Percentiles rank a stretch among this genome's conserved stretches.
Evolutionary conservation across 1,140 invertebrate genomes (phyloP).

Genomic region (Ceratosolen solmsi): DNA sequence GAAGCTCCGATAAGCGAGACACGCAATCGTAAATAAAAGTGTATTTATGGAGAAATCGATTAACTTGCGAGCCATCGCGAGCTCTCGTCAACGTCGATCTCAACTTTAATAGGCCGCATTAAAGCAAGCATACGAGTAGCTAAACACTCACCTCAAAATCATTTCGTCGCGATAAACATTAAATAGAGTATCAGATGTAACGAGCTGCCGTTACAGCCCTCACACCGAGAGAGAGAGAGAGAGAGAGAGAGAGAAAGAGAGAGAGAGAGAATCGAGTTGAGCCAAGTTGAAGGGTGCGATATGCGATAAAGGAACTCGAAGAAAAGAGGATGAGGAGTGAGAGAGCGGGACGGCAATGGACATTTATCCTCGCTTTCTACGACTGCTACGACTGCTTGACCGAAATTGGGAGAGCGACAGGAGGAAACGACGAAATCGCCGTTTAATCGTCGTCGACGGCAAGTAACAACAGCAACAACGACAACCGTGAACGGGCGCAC

Average conservation of each 20-base stretch:
- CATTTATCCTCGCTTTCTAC: neutral
- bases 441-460: neutral
- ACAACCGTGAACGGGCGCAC: neutral
- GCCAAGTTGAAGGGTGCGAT: too few species aligned
- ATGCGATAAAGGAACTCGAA: too few species aligned
- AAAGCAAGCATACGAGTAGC: neutral
- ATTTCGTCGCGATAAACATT: slow-evolving; percentile 3
- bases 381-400: neutral
- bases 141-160: neutral
- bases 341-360: neutral
- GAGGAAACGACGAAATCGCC: slow-evolving; percentile 6
- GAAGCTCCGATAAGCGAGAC: neutral
- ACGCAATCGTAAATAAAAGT: neutral
- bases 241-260: neutral
- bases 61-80: neutral
- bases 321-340: neutral
- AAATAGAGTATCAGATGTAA: slow-evolving; percentile 20
- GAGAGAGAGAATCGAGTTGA: too few species aligned
- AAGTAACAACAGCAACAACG: neutral
- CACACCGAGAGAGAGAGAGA: neutral
- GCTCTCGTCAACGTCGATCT: neutral
- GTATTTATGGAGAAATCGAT: neutral
- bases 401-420: neutral
- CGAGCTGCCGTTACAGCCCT: neutral
- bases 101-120: neutral